These are phyloP conservation scores for Caenorhabditis imperialis DNA, from an alignment of 2,888 invertebrate genomes.

Conservation along the genomic window DNA sequence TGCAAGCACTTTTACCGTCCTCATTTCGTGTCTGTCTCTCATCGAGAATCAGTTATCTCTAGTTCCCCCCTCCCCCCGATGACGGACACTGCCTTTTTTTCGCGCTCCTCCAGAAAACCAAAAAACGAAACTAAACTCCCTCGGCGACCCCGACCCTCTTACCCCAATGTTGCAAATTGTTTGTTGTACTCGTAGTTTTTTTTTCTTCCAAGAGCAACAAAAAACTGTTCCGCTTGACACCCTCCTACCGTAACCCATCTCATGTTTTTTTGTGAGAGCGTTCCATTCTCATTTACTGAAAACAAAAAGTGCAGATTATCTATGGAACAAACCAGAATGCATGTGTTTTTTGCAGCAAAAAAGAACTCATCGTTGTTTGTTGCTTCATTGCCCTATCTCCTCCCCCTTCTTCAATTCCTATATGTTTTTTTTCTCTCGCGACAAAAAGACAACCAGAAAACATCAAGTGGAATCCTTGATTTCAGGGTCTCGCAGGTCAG, in stretches of 20 bases:
- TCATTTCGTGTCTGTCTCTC: conserved; percentile 33
- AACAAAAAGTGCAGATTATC: conserved; percentile 45
- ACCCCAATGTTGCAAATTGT: conserved; percentile 44
- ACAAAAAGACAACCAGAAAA: background rate
- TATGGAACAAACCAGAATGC: conserved; percentile 38
- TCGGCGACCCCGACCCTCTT: conserved; percentile 36
- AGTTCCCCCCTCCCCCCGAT: conserved; percentile 16
- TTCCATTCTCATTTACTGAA: conserved; percentile 9
- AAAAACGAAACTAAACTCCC: conserved; percentile 25
- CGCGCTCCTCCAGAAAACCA: conserved; percentile 15
- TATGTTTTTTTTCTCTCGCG: conserved; percentile 1
- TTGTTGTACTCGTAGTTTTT: conserved; percentile 32
- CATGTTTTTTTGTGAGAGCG: conserved; percentile 1
- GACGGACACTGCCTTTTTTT: conserved; percentile 7
- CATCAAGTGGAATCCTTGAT: background rate
- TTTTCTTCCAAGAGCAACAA: conserved; percentile 7
- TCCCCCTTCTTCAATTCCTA: conserved; percentile 27
- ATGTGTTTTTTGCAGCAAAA: conserved; percentile 32
- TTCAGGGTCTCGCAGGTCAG: background rate
- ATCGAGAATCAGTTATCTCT: conserved; percentile 45
- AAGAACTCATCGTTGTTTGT: conserved; percentile 51
- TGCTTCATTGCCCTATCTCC: conserved; percentile 30
- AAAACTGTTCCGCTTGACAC: too few relatives aligned
- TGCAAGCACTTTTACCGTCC: conserved; percentile 54
- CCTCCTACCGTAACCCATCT: conserved; percentile 36